Evolutionary conservation across 2,888 invertebrate genomes (phyloP), one percentile per base, ranked within the genome.

Genomic region (Cistogaster globosa): DNA sequence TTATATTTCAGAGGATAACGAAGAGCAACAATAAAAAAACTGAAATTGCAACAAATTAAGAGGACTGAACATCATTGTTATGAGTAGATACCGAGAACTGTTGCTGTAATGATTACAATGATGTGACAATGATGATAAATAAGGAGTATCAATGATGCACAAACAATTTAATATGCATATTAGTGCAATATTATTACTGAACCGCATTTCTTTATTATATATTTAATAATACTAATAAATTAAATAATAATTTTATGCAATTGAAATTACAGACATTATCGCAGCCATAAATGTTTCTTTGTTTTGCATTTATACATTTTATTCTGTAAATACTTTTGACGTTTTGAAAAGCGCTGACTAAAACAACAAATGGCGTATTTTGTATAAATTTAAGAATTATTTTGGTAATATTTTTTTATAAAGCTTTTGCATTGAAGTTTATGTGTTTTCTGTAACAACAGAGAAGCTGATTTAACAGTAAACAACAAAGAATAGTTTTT

Each of bases 191-290:
- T 57, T 20, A 65, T 67, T 20, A 45, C 14, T 36, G 18, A 57
- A 45, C 67, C 18, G 20, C 16, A 20, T 75, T 67, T 12, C 42
- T 42, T 42, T 32, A 5, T 32, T 5, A 5, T 32, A 32, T 42
- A 42, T 12, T 14, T 42, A 12, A 78, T 22, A 69, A 69, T 69
- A 60, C 32, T 60, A 53, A 78, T 12, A 26, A 60, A 78, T 53
- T 60, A 60, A 60, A 60, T 68, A 45, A 53, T 53, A 53, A 60
- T 69, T 68, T 69, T 78, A 62, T 60, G 26, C 26, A 53, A 53
- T 60, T 42, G 51, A 51, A 62, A 69, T 51, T 22, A 68, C 57
- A 16, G 57, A 55, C 45, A 76, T 76, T 45, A 67, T 76, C 16
- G 32, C 55, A 1, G 32, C 55, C 32, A 45, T 67, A 65, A 75